A percentile compares a stretch with the other conserved stretches of the same genome.
These are phyloP conservation scores for Scaeva pyrastri DNA, from an alignment of 2,888 invertebrate genomes.

Conservation along the genomic window DNA sequence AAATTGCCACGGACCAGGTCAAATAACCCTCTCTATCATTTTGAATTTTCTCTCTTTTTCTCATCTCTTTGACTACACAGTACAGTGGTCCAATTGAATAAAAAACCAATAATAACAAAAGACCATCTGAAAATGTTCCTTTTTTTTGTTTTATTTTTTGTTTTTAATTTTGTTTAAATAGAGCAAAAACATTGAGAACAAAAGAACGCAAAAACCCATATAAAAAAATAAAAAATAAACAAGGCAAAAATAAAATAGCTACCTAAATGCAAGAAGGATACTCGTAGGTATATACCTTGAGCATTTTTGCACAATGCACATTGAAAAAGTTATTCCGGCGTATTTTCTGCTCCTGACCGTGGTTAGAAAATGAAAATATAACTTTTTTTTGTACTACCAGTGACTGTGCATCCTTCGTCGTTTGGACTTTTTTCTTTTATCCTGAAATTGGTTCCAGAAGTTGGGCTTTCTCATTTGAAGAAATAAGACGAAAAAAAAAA, in stretches of 20 bases:
- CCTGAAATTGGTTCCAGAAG: constrained; percentile 29
- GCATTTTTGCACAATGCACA: constrained; percentile 60
- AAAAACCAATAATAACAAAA: constrained; percentile 30
- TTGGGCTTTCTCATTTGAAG: constrained; percentile 19
- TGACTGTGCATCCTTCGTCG: not conserved
- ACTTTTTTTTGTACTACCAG: not conserved
- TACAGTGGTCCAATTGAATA: constrained; percentile 14
- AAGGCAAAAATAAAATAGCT: not conserved
- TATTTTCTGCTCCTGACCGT: constrained; percentile 56
- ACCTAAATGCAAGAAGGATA: not conserved
- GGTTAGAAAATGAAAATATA: constrained; percentile 49
- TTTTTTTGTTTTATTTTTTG: not conserved
- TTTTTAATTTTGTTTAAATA: constrained; percentile 29
- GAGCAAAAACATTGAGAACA: constrained; percentile 35
- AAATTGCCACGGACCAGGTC: constrained; percentile 12
- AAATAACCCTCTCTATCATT: constrained; percentile 20
- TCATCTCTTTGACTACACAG: constrained; percentile 14
- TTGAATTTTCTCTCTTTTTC: not conserved
- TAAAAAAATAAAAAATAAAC: not conserved
- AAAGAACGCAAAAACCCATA: constrained; percentile 15
- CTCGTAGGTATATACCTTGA: constrained; percentile 47
- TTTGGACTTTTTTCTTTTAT: constrained; percentile 12
- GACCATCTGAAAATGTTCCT: constrained; percentile 1
- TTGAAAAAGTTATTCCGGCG: constrained; percentile 45
- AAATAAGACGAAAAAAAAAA: constrained; percentile 1